Evolutionary conservation across 2,888 invertebrate genomes (phyloP), one percentile per base, ranked within the genome.

Genomic region (Orthosia incerta): DNA sequence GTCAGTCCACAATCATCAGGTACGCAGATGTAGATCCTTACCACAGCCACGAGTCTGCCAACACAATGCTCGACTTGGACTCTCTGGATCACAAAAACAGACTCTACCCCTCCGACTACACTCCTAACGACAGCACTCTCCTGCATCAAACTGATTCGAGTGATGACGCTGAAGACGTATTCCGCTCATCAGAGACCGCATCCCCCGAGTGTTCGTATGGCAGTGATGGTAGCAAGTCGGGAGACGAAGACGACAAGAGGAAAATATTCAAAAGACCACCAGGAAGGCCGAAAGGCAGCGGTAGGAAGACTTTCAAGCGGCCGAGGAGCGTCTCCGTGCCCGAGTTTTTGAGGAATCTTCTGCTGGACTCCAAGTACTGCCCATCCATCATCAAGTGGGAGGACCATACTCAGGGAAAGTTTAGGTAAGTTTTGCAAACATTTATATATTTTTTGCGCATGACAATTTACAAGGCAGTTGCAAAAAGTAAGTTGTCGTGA

Each of bases 371-470:
- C 4, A 96, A 97, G 76, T 98, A 98, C 83, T 98, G 98, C 90
- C 98, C 98, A 0, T 97, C 97, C 65, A 97, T 98, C 82, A 98
- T 99, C 87, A 98, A 98, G 91, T 99, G 99, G 99, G 99, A 99
- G 91, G 98, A 99, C 91, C 97, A 98, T 88, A 97, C 97, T 48
- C 97, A 97, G 84, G 99, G 98, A 13, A 98, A 98, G 86, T 99
- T 99, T 95, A 97, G 96, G 96, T 96, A 85, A 94, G 96, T 92
- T 83, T 65, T 65, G 71, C 56, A 53, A 64, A 61, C 61, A 68
- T 76, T 80, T 74, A 45, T 71, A 72, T 75, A 55, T 67, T 71
- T 74, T 72, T 73, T 72, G 73, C 65, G 66, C 74, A 73, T 75
- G 63, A 50, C 50, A 39, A 57, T 18, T 77, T 74, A 57, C 50